Evolutionary conservation across 2,888 invertebrate genomes (phyloP).

Genomic region (Yponomeuta cagnagella): DNA sequence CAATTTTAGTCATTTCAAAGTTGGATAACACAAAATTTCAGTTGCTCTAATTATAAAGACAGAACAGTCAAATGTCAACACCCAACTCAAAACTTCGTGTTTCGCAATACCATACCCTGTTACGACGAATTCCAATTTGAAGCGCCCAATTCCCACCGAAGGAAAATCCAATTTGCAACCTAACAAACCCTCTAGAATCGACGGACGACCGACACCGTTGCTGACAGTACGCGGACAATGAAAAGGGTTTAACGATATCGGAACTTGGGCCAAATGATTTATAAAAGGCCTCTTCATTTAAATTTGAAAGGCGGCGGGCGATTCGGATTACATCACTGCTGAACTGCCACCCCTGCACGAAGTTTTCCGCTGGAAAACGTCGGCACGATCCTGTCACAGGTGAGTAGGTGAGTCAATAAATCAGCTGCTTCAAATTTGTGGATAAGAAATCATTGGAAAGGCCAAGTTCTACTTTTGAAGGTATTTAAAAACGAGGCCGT

Average conservation of each 20-base stretch:
- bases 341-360: background rate
- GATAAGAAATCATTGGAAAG: background rate
- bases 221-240: slow-evolving; percentile 31
- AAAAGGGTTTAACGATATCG: slow-evolving; percentile 46
- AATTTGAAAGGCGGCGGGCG: slow-evolving; percentile 61
- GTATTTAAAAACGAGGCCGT: no score
- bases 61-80: no score
- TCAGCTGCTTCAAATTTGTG: background rate
- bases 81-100: no score
- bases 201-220: slow-evolving; percentile 12
- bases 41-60: no score
- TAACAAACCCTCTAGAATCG: background rate
- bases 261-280: slow-evolving; percentile 58
- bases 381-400: no score
- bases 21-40: no score
- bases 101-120: no score
- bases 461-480: no score
- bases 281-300: slow-evolving; percentile 66
- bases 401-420: no score
- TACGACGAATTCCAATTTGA: no score
- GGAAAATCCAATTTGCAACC: slow-evolving; percentile 1
- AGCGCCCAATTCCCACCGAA: background rate
- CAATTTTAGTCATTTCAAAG: no score
- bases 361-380: background rate
- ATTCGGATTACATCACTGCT: slow-evolving; percentile 39